A percentile compares a stretch with the other conserved stretches of the same genome.
These are phyloP conservation scores for Lepidurus apus DNA, from an alignment of 1,140 invertebrate species.

Conservation along the genomic window DNA sequence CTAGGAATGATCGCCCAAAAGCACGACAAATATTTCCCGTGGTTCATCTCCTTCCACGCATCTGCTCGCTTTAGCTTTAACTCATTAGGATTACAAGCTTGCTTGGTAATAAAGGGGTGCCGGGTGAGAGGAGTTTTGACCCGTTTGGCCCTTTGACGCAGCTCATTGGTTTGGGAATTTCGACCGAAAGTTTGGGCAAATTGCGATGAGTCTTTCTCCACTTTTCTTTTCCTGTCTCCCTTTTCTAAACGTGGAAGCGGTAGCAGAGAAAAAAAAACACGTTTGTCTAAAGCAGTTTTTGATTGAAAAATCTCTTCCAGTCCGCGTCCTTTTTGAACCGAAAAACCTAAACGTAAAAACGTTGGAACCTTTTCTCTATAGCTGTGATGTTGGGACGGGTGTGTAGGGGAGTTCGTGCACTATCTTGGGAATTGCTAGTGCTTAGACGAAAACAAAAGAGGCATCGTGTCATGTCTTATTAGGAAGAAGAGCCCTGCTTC, in stretches of 20 bases:
- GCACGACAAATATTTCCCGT: not conserved
- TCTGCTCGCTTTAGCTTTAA: not conserved
- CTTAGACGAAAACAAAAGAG: slow-evolving; percentile 5
- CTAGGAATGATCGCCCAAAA: not conserved
- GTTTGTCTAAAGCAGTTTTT: no score
- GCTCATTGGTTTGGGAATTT: not conserved
- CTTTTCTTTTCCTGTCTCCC: no score
- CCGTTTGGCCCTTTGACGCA: not conserved
- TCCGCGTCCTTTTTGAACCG: no score
- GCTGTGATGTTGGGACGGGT: not conserved
- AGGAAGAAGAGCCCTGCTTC: not conserved
- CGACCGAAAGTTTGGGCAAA: not conserved
- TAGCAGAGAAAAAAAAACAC: no score
- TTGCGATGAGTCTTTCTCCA: not conserved
- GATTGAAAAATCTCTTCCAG: no score
- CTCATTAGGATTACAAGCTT: slow-evolving; percentile 19
- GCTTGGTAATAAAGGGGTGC: not conserved
- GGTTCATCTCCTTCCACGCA: not conserved
- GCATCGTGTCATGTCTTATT: slow-evolving; percentile 21
- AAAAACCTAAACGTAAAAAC: not conserved
- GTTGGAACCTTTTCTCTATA: not conserved
- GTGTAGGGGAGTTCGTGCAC: not conserved
- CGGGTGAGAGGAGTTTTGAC: not conserved
- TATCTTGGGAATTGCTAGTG: not conserved
- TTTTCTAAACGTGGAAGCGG: no score